Evolutionary conservation across 1,140 invertebrate genomes (phyloP), one percentile per base, ranked within the genome.

Genomic region (Drosophila malerkotliana): DNA sequence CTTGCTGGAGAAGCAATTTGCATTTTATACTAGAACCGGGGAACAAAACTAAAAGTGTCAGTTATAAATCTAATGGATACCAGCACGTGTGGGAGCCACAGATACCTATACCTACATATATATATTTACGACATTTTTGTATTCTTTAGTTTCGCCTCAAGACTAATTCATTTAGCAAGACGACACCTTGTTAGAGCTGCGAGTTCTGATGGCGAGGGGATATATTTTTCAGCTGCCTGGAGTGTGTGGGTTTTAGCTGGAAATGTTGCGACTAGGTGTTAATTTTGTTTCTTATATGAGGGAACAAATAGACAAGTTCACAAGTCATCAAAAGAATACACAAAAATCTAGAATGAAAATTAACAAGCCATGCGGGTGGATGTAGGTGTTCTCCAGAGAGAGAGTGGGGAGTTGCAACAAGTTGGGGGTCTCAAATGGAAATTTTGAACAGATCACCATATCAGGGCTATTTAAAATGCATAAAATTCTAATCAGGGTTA

Each of bases 181-280:
- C 69, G 83, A 83, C 83, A 87, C 83, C 83, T 87, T 87, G 83
- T 87, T 87, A 79, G 55, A 56, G 48, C 28, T 48, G 61, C 60
- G 68, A 84, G 62, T 77, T 85, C 62, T 69, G 54, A n/a, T 21
- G 21, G 59, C 15, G 26, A 51, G 71, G 71, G 59, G 72, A 51
- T 37, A 51, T 37, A 39, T 18, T 51, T 26, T 51, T 15, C 44
- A 18, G 39, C 18, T 53, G 69, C 53, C 39, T 1, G 41, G 47
- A 52, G 61, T 62, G 47, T 67, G 56, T 37, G 54, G 54, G 56
- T 84, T 79, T 88, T 88, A 83, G 63, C 79, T 83, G 72, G 83
- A 88, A 88, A 73, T 83, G 72, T 88, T 63, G 76, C 83, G 72
- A 79, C 76, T 83, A 88, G 76, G 79, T 88, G 83, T 88, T 83